These are phyloP conservation scores for Coendou prehensilis DNA, from an alignment of 2,797 vertebrate genomes.

Conservation along the genomic window DNA sequence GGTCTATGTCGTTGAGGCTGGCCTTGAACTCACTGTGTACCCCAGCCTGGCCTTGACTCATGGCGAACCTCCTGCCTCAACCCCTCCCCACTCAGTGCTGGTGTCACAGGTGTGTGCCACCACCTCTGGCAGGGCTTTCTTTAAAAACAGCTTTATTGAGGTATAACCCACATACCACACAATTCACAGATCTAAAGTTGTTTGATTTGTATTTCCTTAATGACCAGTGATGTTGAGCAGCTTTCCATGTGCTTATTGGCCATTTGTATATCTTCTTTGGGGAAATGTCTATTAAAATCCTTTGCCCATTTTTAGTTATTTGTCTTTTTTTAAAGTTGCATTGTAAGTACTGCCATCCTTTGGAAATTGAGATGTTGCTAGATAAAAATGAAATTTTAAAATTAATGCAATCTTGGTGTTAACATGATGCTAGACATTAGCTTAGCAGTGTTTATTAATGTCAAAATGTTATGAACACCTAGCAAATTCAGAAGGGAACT, in stretches of 20 bases:
- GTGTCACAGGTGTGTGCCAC: not conserved
- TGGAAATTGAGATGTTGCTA: constrained; percentile 25
- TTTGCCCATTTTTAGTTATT: not conserved
- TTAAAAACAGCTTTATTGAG: not conserved
- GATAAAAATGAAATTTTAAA: constrained; percentile 66
- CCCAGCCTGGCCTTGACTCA: not conserved
- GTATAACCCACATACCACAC: not conserved
- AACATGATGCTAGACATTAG: constrained; percentile 39
- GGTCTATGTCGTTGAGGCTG: not conserved
- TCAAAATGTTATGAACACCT: constrained; percentile 49
- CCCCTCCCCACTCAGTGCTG: not conserved
- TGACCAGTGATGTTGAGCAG: not conserved
- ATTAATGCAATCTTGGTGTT: constrained; percentile 24
- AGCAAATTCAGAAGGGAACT: not conserved
- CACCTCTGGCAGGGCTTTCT: not conserved
- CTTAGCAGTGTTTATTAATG: constrained; percentile 36
- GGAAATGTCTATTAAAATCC: constrained; percentile 26
- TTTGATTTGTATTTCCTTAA: not conserved
- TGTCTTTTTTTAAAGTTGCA: constrained; percentile 9
- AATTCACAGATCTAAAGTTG: not conserved
- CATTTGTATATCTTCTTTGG: not conserved
- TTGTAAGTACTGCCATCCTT: constrained; percentile 39
- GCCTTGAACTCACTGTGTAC: not conserved
- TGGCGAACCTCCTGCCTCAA: not conserved
- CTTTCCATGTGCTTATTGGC: not conserved